These are phyloP conservation scores for Mesitornis unicolor DNA, from an alignment of 2,113 vertebrate species.

Conservation along the genomic window DNA sequence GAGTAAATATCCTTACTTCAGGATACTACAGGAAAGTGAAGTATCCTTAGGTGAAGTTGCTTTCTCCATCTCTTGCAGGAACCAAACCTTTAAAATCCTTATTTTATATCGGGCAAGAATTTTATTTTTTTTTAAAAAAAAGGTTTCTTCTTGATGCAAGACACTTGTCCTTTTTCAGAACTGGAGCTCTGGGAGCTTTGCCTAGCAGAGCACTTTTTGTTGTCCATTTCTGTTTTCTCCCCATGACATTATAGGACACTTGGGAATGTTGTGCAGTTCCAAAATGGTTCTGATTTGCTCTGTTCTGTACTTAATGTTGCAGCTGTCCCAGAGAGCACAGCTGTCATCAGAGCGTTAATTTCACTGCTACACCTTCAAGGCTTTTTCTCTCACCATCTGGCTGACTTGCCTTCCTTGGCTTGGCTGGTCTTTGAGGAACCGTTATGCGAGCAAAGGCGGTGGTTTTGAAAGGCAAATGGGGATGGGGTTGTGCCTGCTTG, in stretches of 20 bases:
- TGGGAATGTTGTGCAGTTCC: neutral
- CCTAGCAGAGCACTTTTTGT: neutral
- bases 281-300: neutral
- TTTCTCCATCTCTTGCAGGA: neutral
- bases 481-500: neutral
- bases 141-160: neutral
- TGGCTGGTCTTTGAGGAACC: neutral
- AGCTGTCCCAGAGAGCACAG: neutral
- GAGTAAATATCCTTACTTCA: neutral
- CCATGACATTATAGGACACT: neutral
- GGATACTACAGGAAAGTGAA: neutral
- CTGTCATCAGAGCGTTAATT: neutral
- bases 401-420: neutral
- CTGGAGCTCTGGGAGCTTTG: neutral
- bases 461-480: neutral
- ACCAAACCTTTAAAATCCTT: neutral
- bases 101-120: neutral
- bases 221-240: neutral
- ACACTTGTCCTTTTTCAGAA: neutral
- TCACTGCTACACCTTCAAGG: neutral
- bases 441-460: accelerated
- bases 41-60: neutral
- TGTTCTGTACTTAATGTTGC: neutral
- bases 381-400: neutral
- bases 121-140: too few relatives aligned